phyloP scores from a whole-genome alignment of 2,113 vertebrate genomes.

The Menura novaehollandiae region DNA sequence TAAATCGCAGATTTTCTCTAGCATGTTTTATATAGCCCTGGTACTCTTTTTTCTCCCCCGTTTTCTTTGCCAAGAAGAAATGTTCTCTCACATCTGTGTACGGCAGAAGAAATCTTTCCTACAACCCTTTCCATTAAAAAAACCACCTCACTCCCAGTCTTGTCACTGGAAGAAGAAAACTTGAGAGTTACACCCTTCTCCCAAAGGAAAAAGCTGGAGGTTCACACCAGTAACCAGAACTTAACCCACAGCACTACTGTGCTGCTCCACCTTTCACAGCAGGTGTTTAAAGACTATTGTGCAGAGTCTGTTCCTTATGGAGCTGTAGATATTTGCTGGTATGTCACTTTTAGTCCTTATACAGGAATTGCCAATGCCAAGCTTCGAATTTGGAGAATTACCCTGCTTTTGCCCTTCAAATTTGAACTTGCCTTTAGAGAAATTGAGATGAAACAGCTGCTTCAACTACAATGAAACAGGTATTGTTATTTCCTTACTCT shows the following conservation, averaged over 20 bases:
- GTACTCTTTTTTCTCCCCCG: not conserved
- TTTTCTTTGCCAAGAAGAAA: constrained; percentile 28
- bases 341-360: not conserved
- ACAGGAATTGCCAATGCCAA: not conserved
- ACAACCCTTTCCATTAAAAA: constrained; percentile 3
- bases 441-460: not conserved
- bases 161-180: not conserved
- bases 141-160: not conserved
- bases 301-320: not conserved
- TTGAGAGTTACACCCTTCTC: not conserved
- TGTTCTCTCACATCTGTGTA: constrained; percentile 63
- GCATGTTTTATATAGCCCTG: not conserved
- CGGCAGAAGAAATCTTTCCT: constrained; percentile 63
- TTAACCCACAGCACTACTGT: not conserved
- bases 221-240: not conserved
- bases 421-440: not conserved
- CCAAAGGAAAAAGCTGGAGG: not conserved
- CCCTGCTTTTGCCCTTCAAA: not conserved
- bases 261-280: not conserved
- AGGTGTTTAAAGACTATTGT: not conserved
- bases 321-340: not conserved
- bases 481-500: not conserved
- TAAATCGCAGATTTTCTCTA: not conserved
- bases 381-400: not conserved
- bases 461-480: not conserved